Conservation (phyloP, 2,797 vertebrate genomes). For the Hapalemur alaotrensis region DNA sequence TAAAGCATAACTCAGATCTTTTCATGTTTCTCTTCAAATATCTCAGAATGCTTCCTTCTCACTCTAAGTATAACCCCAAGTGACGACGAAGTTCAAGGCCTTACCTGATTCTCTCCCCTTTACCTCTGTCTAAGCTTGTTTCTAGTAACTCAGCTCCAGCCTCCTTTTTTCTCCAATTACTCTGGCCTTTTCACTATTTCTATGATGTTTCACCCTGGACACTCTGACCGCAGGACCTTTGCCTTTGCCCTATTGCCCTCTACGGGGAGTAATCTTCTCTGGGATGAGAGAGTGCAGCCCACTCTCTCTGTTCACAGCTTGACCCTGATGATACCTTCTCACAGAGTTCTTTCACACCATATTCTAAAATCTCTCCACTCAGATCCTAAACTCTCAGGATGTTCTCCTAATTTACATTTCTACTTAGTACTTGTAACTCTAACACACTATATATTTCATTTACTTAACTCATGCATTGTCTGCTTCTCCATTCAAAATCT, state of each 20-base stretch:
- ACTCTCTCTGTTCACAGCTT: neutral
- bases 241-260: neutral
- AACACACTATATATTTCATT: neutral
- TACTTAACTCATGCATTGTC: neutral
- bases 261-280: neutral
- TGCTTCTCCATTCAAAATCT: neutral
- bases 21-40: neutral
- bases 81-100: neutral
- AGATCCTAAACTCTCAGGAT: neutral
- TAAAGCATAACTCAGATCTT: neutral
- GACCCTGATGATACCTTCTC: neutral
- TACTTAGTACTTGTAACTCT: neutral
- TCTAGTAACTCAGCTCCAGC: neutral
- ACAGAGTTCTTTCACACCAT: neutral
- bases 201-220: neutral
- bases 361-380: neutral
- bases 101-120: neutral
- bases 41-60: neutral
- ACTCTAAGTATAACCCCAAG: neutral
- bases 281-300: neutral
- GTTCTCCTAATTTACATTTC: neutral
- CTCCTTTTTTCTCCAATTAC: neutral
- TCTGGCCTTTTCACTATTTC: neutral
- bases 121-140: neutral
- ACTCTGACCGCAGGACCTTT: neutral